These are phyloP conservation scores for Meleagris gallopavo DNA, from an alignment of 2,113 vertebrate genomes.

Conservation along the genomic window DNA sequence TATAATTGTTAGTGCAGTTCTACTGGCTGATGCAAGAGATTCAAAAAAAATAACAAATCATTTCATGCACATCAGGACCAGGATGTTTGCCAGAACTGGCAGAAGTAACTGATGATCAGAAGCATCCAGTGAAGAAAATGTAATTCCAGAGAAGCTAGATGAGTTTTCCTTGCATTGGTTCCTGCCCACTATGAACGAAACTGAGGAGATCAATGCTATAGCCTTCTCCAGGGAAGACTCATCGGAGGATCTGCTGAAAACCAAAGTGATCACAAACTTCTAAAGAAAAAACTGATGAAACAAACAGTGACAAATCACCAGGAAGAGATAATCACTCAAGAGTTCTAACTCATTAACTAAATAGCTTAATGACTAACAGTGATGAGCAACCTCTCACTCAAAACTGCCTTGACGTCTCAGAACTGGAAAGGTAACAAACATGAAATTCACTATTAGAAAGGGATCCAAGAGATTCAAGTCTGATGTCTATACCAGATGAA, in stretches of 20 bases:
- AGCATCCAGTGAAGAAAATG: neutral
- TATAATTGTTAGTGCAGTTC: neutral
- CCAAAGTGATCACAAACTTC: neutral
- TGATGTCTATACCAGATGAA: neutral
- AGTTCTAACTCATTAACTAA: neutral
- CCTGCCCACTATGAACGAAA: neutral
- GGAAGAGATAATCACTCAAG: neutral
- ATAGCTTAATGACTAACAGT: neutral
- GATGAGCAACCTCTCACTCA: neutral
- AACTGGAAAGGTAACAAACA: neutral
- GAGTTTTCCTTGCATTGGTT: neutral
- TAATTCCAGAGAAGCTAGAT: neutral
- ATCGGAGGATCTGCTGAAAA: neutral
- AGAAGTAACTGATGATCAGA: neutral
- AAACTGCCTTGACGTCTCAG: neutral
- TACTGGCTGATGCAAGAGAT: neutral
- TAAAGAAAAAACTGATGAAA: neutral
- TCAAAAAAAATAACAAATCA: neutral
- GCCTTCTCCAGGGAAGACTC: neutral
- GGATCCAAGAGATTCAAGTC: neutral
- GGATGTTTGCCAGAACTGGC: constrained; percentile 7
- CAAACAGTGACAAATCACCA: neutral
- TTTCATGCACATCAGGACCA: neutral
- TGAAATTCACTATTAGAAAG: neutral
- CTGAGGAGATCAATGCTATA: neutral